Evolutionary conservation across 2,113 vertebrate genomes (phyloP).

Genomic region (Todiramphus chloris): DNA sequence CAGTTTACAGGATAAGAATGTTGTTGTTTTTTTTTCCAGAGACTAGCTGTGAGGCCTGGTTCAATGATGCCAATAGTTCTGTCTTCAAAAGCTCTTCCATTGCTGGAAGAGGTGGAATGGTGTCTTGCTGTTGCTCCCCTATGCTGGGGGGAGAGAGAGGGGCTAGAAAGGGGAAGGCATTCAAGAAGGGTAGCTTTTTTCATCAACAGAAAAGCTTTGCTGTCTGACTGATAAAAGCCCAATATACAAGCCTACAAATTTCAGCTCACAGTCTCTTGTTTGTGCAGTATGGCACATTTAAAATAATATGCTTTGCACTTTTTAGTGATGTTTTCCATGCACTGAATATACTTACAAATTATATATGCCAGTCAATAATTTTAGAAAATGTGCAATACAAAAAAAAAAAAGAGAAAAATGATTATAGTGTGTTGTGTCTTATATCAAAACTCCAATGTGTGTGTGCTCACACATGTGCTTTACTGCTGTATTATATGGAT

Average conservation of each 20-base stretch:
- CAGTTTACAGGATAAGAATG: constrained; percentile 32
- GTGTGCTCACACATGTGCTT: rapidly evolving
- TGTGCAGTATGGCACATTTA: not conserved
- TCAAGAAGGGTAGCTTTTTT: not conserved
- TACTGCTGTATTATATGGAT: not conserved
- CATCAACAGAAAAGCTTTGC: not conserved
- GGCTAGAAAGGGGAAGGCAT: not conserved
- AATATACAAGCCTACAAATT: not conserved
- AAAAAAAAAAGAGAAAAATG: not conserved
- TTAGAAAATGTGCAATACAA: not conserved
- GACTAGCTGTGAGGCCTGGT: constrained; percentile 24
- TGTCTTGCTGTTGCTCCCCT: not conserved
- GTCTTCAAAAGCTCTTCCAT: constrained; percentile 6
- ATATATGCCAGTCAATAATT: not conserved
- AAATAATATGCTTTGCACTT: not conserved
- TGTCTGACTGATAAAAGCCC: not conserved
- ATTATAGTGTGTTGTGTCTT: not conserved
- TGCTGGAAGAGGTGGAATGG: not conserved
- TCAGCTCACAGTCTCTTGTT: not conserved
- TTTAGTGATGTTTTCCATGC: not conserved
- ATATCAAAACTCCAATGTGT: not conserved
- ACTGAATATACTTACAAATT: not conserved
- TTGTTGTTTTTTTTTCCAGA: not conserved
- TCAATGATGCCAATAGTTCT: not conserved
- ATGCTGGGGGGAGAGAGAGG: not conserved